Conservation (phyloP, 2,888 invertebrate species). For the Drosophila paranaensis region DNA sequence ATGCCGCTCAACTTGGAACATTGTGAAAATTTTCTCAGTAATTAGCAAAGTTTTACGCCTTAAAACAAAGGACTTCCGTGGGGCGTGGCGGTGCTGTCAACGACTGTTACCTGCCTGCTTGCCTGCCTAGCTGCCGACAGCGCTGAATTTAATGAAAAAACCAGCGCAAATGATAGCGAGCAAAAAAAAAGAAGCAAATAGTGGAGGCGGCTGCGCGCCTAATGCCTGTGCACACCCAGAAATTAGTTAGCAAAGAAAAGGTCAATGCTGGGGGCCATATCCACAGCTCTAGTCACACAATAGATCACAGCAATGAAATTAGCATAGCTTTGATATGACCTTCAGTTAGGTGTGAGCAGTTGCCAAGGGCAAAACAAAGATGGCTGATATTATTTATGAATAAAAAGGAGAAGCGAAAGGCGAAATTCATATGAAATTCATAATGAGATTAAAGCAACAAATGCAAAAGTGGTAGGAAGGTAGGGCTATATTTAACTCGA, state of each 20-base stretch:
- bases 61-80: conserved; percentile 70
- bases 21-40: conserved; percentile 75
- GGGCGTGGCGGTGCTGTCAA: conserved; percentile 44
- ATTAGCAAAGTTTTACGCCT: conserved; percentile 77
- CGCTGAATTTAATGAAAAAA: conserved; percentile 50
- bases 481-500: not conserved
- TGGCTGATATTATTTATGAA: not conserved
- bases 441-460: conserved; percentile 6
- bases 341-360: conserved; percentile 28
- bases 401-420: no score
- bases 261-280: conserved; percentile 18
- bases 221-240: conserved; percentile 15
- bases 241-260: conserved; percentile 28
- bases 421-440: not conserved
- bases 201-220: conserved; percentile 12
- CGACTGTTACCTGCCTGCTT: conserved; percentile 34
- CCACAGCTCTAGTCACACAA: not conserved
- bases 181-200: conserved; percentile 3
- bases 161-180: conserved; percentile 52
- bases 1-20: conserved; percentile 47
- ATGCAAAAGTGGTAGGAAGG: not conserved
- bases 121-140: conserved; percentile 12
- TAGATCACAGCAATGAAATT: conserved; percentile 29
- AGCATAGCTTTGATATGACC: conserved; percentile 53
- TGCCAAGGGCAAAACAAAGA: conserved; percentile 5